Percentiles rank a stretch among this genome's conserved stretches.
Evolutionary conservation across 2,797 vertebrate species (phyloP).

Genomic region (Fratercula arctica): DNA sequence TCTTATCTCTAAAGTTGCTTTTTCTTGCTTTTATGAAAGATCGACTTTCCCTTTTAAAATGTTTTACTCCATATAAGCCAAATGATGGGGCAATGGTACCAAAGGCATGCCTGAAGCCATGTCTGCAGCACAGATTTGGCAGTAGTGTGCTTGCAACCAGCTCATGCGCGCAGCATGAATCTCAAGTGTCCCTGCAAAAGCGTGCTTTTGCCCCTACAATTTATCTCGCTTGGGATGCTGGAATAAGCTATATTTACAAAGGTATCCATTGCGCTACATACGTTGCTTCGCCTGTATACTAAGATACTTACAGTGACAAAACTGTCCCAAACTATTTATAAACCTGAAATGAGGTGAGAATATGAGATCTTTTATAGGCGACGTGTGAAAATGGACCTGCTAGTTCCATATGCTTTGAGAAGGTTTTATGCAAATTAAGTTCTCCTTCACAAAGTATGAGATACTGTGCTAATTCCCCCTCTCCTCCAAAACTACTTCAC

Average conservation of each 20-base stretch:
- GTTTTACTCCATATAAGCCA: not conserved
- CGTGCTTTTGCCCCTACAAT: not conserved
- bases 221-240: not conserved
- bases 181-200: not conserved
- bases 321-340: conserved; percentile 12
- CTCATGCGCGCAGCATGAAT: not conserved
- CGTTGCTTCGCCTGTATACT: not conserved
- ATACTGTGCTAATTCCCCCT: not conserved
- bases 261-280: not conserved
- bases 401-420: conserved; percentile 25
- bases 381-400: conserved; percentile 7
- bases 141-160: not conserved
- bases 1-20: not conserved
- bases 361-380: not conserved
- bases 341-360: conserved; percentile 2
- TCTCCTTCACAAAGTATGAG: not conserved
- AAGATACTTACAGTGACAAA: not conserved
- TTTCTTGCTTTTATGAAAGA: not conserved
- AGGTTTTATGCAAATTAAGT: not conserved
- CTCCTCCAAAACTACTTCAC: not conserved
- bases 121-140: not conserved
- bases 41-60: not conserved
- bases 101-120: not conserved
- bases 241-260: not conserved
- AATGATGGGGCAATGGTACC: not conserved